Conservation (phyloP, 2,888 invertebrate genomes). For the Petrolisthes manimaculis region DNA sequence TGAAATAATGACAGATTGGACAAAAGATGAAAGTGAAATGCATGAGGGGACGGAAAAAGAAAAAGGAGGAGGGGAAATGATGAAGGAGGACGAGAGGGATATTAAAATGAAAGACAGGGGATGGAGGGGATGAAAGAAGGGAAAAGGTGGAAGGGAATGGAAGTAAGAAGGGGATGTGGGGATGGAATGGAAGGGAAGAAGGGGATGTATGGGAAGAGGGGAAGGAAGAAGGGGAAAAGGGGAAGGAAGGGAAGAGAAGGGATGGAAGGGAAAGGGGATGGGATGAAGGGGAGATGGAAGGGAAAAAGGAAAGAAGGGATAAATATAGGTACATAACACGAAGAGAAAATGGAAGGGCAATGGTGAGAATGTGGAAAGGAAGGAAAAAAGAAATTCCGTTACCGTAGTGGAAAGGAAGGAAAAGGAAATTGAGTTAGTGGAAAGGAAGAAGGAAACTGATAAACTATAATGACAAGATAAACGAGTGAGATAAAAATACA, state of each 20-base stretch:
- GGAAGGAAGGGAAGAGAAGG: not conserved
- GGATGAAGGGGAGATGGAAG: no score
- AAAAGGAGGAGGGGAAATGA: not conserved
- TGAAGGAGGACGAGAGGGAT: not conserved
- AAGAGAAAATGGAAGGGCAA: not conserved
- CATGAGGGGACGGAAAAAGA: not conserved
- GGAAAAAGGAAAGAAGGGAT: not conserved
- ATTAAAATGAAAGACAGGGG: no score
- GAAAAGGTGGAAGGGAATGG: not conserved
- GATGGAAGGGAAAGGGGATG: not conserved
- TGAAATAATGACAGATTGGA: not conserved
- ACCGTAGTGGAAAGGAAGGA: no score
- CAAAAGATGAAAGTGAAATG: not conserved
- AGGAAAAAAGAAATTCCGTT: constrained; percentile 3
- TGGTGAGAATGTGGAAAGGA: not conserved
- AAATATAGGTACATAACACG: not conserved
- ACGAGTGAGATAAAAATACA: not conserved
- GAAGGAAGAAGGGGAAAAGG: not conserved
- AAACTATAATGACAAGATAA: not conserved
- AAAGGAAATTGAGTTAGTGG: not conserved
- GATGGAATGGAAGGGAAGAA: not conserved
- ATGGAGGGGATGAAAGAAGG: not conserved
- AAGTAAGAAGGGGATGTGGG: not conserved
- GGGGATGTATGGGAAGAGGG: not conserved
- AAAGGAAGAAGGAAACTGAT: not conserved